Percentiles rank a stretch among this genome's conserved stretches.
These are phyloP conservation scores for Seriola dumerili DNA, from an alignment of 2,113 vertebrate species.

Conservation along the genomic window DNA sequence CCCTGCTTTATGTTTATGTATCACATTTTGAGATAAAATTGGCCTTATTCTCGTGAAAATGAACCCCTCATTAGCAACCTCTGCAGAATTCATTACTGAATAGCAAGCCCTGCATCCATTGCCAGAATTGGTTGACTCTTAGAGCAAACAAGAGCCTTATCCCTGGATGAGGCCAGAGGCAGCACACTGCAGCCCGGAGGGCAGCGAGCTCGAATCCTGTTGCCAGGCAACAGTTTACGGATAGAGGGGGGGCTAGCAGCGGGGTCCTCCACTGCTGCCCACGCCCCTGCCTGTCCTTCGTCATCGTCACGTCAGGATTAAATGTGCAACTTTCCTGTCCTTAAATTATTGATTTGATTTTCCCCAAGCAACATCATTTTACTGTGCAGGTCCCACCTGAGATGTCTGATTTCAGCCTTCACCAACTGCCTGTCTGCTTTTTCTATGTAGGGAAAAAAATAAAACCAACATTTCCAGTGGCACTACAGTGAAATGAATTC, in stretches of 20 bases:
- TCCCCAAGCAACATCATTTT: conserved; percentile 27
- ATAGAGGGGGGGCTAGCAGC: conserved; percentile 62
- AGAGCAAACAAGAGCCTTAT: conserved; percentile 65
- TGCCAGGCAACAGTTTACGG: conserved; percentile 85
- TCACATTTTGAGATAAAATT: conserved; percentile 29
- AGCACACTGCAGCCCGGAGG: conserved; percentile 78
- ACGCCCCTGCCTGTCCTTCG: conserved; percentile 65
- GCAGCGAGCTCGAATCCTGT: conserved; percentile 80
- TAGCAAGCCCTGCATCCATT: conserved; percentile 35
- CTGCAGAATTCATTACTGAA: conserved; percentile 60
- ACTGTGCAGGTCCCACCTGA: conserved; percentile 21
- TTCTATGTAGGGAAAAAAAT: not conserved
- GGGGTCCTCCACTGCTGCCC: conserved; percentile 73
- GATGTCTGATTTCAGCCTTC: conserved; percentile 22
- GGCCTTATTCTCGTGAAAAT: conserved; percentile 31
- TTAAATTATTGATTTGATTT: conserved; percentile 74
- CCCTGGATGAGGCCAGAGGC: conserved; percentile 79
- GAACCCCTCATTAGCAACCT: conserved; percentile 59
- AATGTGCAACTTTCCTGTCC: conserved; percentile 60
- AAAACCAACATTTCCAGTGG: not conserved
- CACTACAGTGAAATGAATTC: not conserved
- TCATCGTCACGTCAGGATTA: conserved; percentile 73
- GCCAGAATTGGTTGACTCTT: conserved; percentile 67
- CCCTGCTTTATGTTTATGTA: conserved; percentile 18
- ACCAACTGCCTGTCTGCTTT: not conserved